Base-by-base conservation (phyloP, 2,113 vertebrate genomes). In the Pyrgilauda ruficollis region DNA sequence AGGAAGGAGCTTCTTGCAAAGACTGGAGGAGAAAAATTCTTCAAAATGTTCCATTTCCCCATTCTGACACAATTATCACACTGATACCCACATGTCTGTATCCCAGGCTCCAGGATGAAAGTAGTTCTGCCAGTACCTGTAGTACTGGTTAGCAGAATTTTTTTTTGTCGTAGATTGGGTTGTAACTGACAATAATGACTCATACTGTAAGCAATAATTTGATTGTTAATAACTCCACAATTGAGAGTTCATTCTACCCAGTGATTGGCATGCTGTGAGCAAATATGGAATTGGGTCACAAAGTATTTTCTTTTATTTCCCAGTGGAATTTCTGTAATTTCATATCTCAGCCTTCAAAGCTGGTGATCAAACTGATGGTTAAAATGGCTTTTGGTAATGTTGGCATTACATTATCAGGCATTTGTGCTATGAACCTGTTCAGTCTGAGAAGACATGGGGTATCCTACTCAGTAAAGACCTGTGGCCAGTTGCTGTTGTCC, bases 71-170 rank as follows among this genome's bases (percentile, higher is more conserved):
- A 62, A 33, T 11, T 70, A 41, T 10, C 58, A 46, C 39, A 6
- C n/a, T 82, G 83, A 35, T 4, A 50, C 15, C 17, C 20, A 23
- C 0, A 0, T 66, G 15, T 3, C 2, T 50, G 30, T 64, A 43
- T 15, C 7, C 8, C 33, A n/a, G 19, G 41, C 62, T 93, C 15
- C 67, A 74, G 66, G 56, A 31, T 72, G 11, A 52, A 83, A 77
- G 53, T 23, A 13, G 27, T 49, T 88, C 44, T 94, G 59, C 52
- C 28, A 37, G 44, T 79, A 53, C 43, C 73, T 47, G 26, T 73
- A 50, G 76, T 50, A 66, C 27, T 87, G 69, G 13, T 72, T 53
- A 61, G n/a, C n/a, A 88, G 52, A 31, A 26, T 24, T 37, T 37
- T 46, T 91, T 76, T 70, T 31, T 47, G 62, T 63, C 63, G 69